Evolutionary conservation across 2,797 vertebrate genomes (phyloP), one percentile per base, ranked within the genome.

Genomic region (Malacoctenus gilli): DNA sequence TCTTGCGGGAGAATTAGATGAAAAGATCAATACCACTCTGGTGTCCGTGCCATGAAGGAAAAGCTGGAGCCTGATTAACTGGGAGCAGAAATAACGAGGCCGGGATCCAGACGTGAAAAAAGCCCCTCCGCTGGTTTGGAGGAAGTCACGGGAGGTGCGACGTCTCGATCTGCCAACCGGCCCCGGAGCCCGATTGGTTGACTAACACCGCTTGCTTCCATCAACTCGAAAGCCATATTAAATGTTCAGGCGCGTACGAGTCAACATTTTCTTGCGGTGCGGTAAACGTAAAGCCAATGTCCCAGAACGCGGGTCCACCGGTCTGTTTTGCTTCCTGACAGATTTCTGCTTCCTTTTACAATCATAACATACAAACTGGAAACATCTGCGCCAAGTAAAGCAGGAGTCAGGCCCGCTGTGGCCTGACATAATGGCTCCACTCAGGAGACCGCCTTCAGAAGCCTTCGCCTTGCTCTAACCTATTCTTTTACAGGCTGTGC

Each of bases 331-430:
- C 7, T 36, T 53, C 23, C 35, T 0, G 0, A 3, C 28, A 38
- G 2, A 42, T 59, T 65, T 54, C 7, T 19, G 1, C 30, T 57
- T 46, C 14, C 18, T 21, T 46, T 2, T 19, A 31, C 4, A 53
- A 42, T 35, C 40, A 51, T 25, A 64, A 42, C 25, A 32, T 32
- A 36, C 21, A 3, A 53, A 75, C 51, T 43, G 2, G 13, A 54
- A 53, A 42, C 11, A 42, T 37, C 10, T 21, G 28, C 25, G 6
- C 40, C 10, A 23, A 11, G 46, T 6, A 28, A 44, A 64, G 23
- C 25, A 19, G 42, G 28, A 62, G 38, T 37, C 5, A 12, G 30
- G 53, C 13, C 11, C 18, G 32, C 12, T 50, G 13, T n/a, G 9
- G 22, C 30, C 23, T 23, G 21, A 60, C 1, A 3, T 43, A 42